phyloP scores from a whole-genome alignment of 2,113 vertebrate species.

The Danio rerio region DNA sequence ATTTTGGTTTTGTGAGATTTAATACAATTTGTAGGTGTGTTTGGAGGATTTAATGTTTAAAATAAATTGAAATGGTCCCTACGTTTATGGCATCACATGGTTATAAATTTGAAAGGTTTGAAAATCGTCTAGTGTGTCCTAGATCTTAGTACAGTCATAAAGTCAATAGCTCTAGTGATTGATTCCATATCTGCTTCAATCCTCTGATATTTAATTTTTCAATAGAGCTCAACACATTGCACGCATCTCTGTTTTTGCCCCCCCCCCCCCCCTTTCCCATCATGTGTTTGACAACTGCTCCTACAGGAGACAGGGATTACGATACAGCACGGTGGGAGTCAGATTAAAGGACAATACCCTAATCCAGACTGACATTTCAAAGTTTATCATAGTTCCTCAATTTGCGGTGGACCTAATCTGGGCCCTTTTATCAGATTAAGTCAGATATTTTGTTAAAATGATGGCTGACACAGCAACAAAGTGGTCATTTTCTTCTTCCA shows the following conservation, averaged over 20 bases:
- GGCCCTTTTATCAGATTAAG: slow-evolving; percentile 73
- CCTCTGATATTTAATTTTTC: neutral
- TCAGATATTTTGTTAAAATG: slow-evolving; percentile 42
- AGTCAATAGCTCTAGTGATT: slow-evolving; percentile 16
- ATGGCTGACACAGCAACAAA: slow-evolving; percentile 40
- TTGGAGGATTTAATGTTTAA: too few relatives aligned
- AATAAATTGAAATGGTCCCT: too few relatives aligned
- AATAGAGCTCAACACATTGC: neutral
- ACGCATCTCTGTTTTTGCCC: neutral
- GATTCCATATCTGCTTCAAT: slow-evolving; percentile 14
- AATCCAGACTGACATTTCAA: slow-evolving; percentile 58
- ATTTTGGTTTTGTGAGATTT: too few relatives aligned
- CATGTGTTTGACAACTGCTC: slow-evolving; percentile 2
- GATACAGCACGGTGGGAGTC: slow-evolving; percentile 24
- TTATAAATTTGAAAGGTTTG: too few relatives aligned
- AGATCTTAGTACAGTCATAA: slow-evolving; percentile 1
- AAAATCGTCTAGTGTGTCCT: too few relatives aligned
- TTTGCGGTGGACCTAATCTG: slow-evolving; percentile 65
- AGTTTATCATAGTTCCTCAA: slow-evolving; percentile 58
- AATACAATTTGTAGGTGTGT: too few relatives aligned
- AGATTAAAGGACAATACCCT: slow-evolving; percentile 59
- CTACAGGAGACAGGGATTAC: slow-evolving; percentile 28
- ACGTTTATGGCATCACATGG: too few relatives aligned
- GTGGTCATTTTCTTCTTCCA: slow-evolving; percentile 17
- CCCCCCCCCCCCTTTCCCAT: neutral